Percentiles rank a stretch among this genome's conserved stretches.
These are phyloP conservation scores for Charanyca ferruginea DNA, from an alignment of 2,888 invertebrate species.

Conservation along the genomic window DNA sequence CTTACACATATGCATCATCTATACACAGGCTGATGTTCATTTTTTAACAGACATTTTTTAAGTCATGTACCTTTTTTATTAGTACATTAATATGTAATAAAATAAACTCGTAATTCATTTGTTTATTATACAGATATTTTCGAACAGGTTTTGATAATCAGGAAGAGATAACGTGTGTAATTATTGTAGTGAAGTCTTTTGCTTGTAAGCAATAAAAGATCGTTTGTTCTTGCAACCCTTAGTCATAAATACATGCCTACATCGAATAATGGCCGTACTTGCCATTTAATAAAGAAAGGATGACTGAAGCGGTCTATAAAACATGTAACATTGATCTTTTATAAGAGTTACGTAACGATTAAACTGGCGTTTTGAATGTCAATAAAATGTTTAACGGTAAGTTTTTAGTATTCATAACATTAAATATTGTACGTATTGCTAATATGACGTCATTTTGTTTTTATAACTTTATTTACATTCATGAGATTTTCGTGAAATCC, in stretches of 20 bases:
- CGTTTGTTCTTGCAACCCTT: constrained; percentile 12
- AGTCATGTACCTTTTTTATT: constrained; percentile 53
- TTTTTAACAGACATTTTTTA: constrained; percentile 65
- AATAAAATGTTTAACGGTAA: constrained; percentile 42
- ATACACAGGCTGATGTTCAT: constrained; percentile 76
- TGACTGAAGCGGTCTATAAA: constrained; percentile 7
- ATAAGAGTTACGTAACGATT: constrained; percentile 22
- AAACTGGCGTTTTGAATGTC: constrained; percentile 22
- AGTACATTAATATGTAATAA: constrained; percentile 66
- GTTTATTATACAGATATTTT: constrained; percentile 63
- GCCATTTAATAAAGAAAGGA: background rate
- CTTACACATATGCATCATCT: constrained; percentile 68
- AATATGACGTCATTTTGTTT: constrained; percentile 42
- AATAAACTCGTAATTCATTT: constrained; percentile 63
- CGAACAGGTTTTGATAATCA: constrained; percentile 57
- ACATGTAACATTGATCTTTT: constrained; percentile 26
- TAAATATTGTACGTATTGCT: constrained; percentile 37
- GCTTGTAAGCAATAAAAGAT: constrained; percentile 13
- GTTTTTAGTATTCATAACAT: constrained; percentile 49
- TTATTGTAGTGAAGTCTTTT: constrained; percentile 28
- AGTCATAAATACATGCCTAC: constrained; percentile 1
- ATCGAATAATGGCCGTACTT: background rate
- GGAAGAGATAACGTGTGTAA: constrained; percentile 55
- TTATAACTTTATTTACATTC: constrained; percentile 50
- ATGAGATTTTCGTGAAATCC: constrained; percentile 40